Conservation (phyloP, 1,140 invertebrate species). For the Plectrocnemia conspersa region DNA sequence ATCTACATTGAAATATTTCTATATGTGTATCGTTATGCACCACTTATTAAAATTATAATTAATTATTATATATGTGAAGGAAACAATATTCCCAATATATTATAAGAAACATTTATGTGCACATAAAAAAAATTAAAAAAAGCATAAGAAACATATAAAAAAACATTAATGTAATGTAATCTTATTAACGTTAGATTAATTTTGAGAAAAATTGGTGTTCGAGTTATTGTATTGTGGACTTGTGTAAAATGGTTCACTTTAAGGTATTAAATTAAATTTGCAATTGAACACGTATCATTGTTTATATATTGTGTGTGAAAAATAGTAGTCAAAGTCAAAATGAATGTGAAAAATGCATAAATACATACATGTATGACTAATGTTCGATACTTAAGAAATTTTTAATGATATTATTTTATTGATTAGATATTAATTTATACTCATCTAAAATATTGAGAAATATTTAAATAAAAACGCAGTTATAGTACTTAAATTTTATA, state of each 20-base stretch:
- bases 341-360: too few relatives aligned
- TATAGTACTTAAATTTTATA: too few relatives aligned
- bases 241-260: too few relatives aligned
- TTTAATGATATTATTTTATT: slow-evolving; percentile 3
- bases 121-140: slow-evolving; percentile 26
- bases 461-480: too few relatives aligned
- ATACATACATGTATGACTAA: too few relatives aligned
- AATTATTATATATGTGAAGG: slow-evolving; percentile 19
- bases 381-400: slow-evolving; percentile 1
- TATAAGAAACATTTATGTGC: slow-evolving; percentile 31
- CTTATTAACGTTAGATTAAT: slow-evolving; percentile 31
- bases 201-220: slow-evolving; percentile 28
- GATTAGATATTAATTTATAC: too few relatives aligned
- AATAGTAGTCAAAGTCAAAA: too few relatives aligned
- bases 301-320: too few relatives aligned
- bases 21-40: slow-evolving; percentile 30
- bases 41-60: slow-evolving; percentile 19
- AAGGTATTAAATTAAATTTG: too few relatives aligned
- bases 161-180: slow-evolving; percentile 30
- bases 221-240: slow-evolving; percentile 30
- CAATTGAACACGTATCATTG: too few relatives aligned
- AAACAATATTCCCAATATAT: slow-evolving; percentile 21
- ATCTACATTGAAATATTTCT: slow-evolving; percentile 27
- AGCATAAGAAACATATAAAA: slow-evolving; percentile 21
- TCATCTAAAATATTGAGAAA: too few relatives aligned